A percentile compares a stretch with the other conserved stretches of the same genome.
phyloP scores from a whole-genome alignment of 2,797 vertebrate species.

The Notolepis coatsorum region DNA sequence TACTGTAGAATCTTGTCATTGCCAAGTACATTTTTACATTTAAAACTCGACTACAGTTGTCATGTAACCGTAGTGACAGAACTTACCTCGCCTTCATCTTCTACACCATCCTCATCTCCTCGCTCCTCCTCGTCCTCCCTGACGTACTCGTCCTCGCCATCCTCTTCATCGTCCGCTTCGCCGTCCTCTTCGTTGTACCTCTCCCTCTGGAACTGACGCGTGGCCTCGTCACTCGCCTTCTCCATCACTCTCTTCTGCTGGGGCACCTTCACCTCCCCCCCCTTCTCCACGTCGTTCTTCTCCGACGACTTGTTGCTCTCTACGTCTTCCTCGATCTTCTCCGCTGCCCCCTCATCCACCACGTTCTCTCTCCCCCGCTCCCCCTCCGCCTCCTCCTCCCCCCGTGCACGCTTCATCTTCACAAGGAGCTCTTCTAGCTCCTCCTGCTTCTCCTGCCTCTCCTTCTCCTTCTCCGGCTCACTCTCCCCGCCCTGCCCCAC shows the following conservation, averaged over 20 bases:
- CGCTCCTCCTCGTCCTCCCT: constrained; percentile 56
- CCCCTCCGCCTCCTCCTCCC: constrained; percentile 47
- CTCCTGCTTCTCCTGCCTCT: constrained; percentile 59
- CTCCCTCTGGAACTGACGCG: constrained; percentile 82
- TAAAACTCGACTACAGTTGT: too few relatives aligned
- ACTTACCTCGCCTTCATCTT: constrained; percentile 75
- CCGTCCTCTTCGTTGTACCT: constrained; percentile 59
- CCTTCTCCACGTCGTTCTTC: constrained; percentile 30
- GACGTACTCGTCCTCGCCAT: constrained; percentile 24
- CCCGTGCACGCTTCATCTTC: constrained; percentile 72
- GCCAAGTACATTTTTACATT: too few relatives aligned
- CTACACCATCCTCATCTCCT: constrained; percentile 62
- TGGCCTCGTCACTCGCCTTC: constrained; percentile 87
- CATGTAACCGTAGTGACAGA: too few relatives aligned
- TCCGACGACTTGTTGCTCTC: constrained; percentile 16
- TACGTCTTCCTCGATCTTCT: background rate
- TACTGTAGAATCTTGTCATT: too few relatives aligned
- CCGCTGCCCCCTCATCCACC: constrained; percentile 21
- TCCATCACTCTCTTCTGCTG: constrained; percentile 85
- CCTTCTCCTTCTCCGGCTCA: constrained; percentile 62
- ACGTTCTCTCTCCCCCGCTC: constrained; percentile 33
- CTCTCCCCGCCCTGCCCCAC: constrained; percentile 45
- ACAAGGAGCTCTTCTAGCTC: constrained; percentile 78
- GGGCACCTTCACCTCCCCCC: constrained; percentile 67
- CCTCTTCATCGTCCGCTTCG: constrained; percentile 39